A percentile compares a stretch with the other conserved stretches of the same genome.
phyloP scores from a whole-genome alignment of 2,797 vertebrate genomes.

The Molothrus ater region DNA sequence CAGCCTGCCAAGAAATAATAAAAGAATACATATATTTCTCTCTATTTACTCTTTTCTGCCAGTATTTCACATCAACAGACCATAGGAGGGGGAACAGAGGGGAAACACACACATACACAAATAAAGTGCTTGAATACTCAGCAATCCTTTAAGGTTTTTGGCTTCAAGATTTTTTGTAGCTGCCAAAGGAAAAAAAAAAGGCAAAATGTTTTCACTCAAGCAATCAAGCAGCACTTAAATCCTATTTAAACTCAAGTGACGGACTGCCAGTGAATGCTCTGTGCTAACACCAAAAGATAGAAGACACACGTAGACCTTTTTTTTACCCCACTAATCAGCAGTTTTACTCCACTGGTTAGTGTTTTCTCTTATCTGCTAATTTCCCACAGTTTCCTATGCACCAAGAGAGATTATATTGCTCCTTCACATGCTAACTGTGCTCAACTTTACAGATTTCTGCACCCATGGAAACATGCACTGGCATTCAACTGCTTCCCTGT shows the following conservation, averaged over 20 bases:
- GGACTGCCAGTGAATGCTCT: not conserved
- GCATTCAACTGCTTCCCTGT: not conserved
- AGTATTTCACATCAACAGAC: slow-evolving; percentile 52
- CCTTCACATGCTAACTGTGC: not conserved
- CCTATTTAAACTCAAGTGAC: not conserved
- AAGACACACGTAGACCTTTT: not conserved
- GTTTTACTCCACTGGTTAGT: not conserved
- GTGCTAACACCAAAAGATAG: not conserved
- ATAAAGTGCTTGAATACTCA: slow-evolving; percentile 3
- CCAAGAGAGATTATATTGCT: not conserved
- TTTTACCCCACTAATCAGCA: not conserved
- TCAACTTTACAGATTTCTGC: slow-evolving; percentile 5
- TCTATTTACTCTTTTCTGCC: slow-evolving; percentile 47
- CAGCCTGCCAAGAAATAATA: slow-evolving; percentile 66
- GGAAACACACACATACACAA: not conserved
- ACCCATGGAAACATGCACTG: not conserved
- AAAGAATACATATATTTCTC: slow-evolving; percentile 47
- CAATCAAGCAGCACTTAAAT: slow-evolving; percentile 22
- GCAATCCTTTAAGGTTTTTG: slow-evolving; percentile 20
- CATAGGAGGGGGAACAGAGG: not conserved
- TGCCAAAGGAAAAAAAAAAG: not conserved
- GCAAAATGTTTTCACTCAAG: slow-evolving; percentile 48
- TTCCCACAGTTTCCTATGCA: not conserved
- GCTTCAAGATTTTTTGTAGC: not conserved
- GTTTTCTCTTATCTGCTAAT: not conserved